Conservation (phyloP, 2,888 invertebrate species). For the Chrysotoxum bicinctum region DNA sequence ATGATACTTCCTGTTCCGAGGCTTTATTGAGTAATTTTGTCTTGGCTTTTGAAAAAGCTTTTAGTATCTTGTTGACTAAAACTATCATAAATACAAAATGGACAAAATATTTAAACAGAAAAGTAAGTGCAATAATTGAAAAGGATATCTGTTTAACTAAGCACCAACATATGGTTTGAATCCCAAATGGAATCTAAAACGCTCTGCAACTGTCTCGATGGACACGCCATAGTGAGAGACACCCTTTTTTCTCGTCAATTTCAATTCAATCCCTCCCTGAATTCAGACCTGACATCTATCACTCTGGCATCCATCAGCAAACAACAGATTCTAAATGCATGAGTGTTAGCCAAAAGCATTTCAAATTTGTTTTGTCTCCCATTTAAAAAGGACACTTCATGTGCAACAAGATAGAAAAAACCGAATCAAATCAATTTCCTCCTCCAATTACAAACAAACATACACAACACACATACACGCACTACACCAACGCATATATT, state of each 20-base stretch:
- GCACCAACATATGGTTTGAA: slow-evolving; percentile 42
- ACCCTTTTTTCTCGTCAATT: slow-evolving; percentile 34
- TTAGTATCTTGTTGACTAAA: no score
- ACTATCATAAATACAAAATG: no score
- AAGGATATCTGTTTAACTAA: not conserved
- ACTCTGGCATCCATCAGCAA: slow-evolving; percentile 54
- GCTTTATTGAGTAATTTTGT: no score
- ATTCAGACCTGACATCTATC: slow-evolving; percentile 48
- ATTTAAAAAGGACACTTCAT: slow-evolving; percentile 34
- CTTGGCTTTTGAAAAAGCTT: no score
- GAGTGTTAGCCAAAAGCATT: slow-evolving; percentile 36
- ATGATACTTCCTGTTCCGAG: no score
- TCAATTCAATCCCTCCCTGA: not conserved
- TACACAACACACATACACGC: not conserved
- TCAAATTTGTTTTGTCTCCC: slow-evolving; percentile 38
- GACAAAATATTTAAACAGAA: no score
- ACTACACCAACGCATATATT: not conserved
- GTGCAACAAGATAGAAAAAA: slow-evolving; percentile 40
- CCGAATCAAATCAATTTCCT: slow-evolving; percentile 69
- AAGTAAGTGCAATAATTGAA: not conserved
- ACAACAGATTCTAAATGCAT: slow-evolving; percentile 47
- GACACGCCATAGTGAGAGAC: not conserved
- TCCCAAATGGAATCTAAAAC: slow-evolving; percentile 60
- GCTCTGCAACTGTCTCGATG: slow-evolving; percentile 24
- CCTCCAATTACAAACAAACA: slow-evolving; percentile 66